Base-by-base conservation (phyloP, 2,888 invertebrate genomes). In the Tetranychus truncatus region DNA sequence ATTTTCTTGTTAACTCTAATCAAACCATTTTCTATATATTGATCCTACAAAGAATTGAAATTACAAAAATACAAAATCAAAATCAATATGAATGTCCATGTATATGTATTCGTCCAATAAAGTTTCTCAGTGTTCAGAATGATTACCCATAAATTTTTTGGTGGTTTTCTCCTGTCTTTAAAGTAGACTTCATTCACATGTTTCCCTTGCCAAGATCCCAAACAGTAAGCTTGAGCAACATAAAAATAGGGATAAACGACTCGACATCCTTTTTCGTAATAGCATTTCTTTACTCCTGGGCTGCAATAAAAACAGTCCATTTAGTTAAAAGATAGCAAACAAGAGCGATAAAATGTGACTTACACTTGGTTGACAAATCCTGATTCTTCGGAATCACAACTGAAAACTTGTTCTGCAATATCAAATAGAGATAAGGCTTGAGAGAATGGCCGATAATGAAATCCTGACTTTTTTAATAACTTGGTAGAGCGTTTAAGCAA, bases 231-330 rank as follows among this genome's bases (percentile, higher is more conserved):
- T 78, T 92, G 91, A 85, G 95, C 96, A 77, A 92, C 93, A 85
- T 93, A 96, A 84, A 92, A 92, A 85, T 96, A 96, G 0, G 96
- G 96, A 83, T 93, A 94, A 2, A 96, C 95, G 86, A 95, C 95
- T 79, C 95, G 87, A 80, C 95, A 87, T 80, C 94, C 92, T 86
- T 93, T 93, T 86, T 95, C 94, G 81, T 92, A 90, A 84, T 92
- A 95, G 84, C 94, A 95, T 75, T 92, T 92, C 6, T 55, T 9
- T 55, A 9, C 55, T 15, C 15, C 55, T 55, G 9, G 55, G 5
- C 55, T 55, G 55, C 6, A 15, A 55, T 15, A 55, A 55, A 55
- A 55, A 55, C 11, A 55, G 55, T 55, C 3, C 1, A 55, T 55
- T 5, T 2, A 55, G 3, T 15, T 55, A 7, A 55, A 55, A 55